Conservation (phyloP, 2,888 invertebrate genomes). For the Drosophila anceps region DNA sequence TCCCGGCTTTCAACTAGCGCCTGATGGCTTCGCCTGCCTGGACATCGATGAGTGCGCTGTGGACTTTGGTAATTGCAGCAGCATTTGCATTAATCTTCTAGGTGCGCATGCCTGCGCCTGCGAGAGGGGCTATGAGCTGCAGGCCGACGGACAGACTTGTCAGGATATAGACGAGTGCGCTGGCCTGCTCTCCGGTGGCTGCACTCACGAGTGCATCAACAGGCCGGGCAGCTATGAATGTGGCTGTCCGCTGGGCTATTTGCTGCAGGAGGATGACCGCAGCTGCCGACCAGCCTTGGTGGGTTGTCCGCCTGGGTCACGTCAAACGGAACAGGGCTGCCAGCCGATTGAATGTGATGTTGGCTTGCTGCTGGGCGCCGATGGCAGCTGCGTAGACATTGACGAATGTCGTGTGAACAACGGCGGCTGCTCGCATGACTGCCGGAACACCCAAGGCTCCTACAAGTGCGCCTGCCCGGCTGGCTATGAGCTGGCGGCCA, state of each 20-base stretch:
- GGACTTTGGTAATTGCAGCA: conserved; percentile 87
- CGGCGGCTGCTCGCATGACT: conserved; percentile 83
- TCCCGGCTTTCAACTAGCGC: conserved; percentile 83
- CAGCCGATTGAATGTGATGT: conserved; percentile 83
- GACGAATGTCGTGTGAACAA: conserved; percentile 86
- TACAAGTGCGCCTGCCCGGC: conserved; percentile 88
- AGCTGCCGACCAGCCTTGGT: conserved; percentile 76
- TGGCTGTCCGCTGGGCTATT: conserved; percentile 86
- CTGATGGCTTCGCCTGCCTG: conserved; percentile 82
- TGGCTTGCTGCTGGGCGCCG: conserved; percentile 83
- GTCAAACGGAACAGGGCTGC: conserved; percentile 67
- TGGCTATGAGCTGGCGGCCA: conserved; percentile 86
- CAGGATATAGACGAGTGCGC: conserved; percentile 86
- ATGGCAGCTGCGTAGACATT: conserved; percentile 86
- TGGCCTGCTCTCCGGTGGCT: conserved; percentile 78
- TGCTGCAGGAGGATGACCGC: conserved; percentile 78
- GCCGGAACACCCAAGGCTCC: conserved; percentile 86
- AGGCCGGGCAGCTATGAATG: conserved; percentile 87
- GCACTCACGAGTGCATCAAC: conserved; percentile 87
- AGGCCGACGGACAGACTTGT: conserved; percentile 83
- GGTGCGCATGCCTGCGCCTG: conserved; percentile 86
- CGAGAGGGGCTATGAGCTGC: conserved; percentile 84
- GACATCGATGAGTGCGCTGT: conserved; percentile 87
- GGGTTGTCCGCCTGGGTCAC: conserved; percentile 80
- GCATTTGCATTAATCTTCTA: conserved; percentile 87